phyloP scores from a whole-genome alignment of 2,113 vertebrate genomes.

The Amazona guildingii region DNA sequence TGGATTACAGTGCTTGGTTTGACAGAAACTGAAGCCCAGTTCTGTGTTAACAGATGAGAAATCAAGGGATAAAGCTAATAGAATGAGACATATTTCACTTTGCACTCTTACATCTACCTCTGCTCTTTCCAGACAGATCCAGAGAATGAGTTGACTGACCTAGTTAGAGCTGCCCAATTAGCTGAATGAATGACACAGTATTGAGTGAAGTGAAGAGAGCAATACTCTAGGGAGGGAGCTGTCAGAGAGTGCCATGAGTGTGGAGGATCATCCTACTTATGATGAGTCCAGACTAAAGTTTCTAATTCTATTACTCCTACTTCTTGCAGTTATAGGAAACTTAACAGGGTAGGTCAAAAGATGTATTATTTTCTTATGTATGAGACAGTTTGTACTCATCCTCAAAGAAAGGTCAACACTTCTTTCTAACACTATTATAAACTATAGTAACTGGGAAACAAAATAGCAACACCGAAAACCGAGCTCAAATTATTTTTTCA shows the following conservation, averaged over 20 bases:
- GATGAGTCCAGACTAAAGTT: neutral
- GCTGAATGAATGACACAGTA: neutral
- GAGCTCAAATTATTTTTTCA: neutral
- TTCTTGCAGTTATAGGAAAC: neutral
- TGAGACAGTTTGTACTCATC: neutral
- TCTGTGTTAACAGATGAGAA: neutral
- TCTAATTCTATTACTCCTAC: neutral
- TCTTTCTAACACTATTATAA: neutral
- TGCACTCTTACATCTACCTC: neutral
- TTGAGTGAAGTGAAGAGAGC: neutral
- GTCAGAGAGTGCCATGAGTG: neutral
- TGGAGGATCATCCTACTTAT: neutral
- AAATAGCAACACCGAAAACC: neutral
- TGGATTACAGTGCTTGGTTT: neutral
- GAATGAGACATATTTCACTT: neutral
- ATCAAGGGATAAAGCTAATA: neutral
- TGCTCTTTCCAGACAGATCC: neutral
- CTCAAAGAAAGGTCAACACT: neutral
- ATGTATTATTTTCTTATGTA: neutral
- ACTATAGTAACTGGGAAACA: neutral
- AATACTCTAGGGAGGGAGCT: neutral
- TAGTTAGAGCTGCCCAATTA: constrained; percentile 9
- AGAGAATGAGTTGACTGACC: neutral
- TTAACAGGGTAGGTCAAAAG: neutral
- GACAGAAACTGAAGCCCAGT: neutral